These are phyloP conservation scores for Pyrochroa serraticornis DNA, from an alignment of 2,888 invertebrate genomes.

Conservation along the genomic window DNA sequence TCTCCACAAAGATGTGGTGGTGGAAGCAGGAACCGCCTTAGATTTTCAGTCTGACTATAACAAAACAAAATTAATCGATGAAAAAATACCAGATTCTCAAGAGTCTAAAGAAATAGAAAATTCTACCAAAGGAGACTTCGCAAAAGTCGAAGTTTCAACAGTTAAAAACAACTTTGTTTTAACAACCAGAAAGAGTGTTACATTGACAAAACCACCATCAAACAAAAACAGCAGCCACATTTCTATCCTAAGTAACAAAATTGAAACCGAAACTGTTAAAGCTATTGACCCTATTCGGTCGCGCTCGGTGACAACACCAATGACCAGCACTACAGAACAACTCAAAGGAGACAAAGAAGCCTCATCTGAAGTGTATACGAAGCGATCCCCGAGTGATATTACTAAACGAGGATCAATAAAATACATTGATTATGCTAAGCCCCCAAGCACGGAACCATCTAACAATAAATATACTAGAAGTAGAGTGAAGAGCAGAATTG, in stretches of 20 bases:
- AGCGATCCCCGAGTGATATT: constrained; percentile 10
- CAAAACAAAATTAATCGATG: constrained; percentile 63
- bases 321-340: constrained; percentile 27
- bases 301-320: constrained; percentile 8
- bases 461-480: constrained; percentile 51
- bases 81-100: constrained; percentile 47
- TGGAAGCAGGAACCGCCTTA: constrained; percentile 59
- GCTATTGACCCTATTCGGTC: constrained; percentile 20
- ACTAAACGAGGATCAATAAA: constrained; percentile 29
- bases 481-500: constrained; percentile 3
- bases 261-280: constrained; percentile 47
- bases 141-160: constrained; percentile 29
- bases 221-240: constrained; percentile 41
- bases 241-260: constrained; percentile 49
- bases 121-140: constrained; percentile 21
- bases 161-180: constrained; percentile 18
- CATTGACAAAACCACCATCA: constrained; percentile 37
- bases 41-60: constrained; percentile 61
- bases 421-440: constrained; percentile 29
- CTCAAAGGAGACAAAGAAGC: constrained; percentile 23
- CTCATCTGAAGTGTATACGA: constrained; percentile 2
- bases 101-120: constrained; percentile 43
- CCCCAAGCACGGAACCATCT: constrained; percentile 61
- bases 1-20: constrained; percentile 49
- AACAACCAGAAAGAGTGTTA: constrained; percentile 37